A percentile compares a stretch with the other conserved stretches of the same genome.
Conservation (phyloP, 2,113 vertebrate species). For the Ctenomys sociabilis region DNA sequence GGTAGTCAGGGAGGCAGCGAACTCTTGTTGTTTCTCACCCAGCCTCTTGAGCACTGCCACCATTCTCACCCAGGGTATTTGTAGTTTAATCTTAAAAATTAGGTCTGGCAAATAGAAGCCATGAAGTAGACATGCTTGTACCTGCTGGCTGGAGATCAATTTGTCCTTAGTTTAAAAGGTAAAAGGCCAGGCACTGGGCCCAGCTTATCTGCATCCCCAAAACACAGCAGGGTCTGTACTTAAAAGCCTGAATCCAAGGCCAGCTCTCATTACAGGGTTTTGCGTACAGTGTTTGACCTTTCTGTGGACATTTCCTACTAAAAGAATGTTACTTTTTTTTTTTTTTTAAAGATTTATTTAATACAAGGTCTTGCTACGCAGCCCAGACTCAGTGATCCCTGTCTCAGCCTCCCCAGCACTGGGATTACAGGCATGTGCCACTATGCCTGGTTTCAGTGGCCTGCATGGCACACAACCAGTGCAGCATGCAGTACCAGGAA, state of each 20-base stretch:
- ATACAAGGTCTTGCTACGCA: too few species aligned
- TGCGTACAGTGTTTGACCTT: not conserved
- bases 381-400: too few species aligned
- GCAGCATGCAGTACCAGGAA: too few species aligned
- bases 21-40: not conserved
- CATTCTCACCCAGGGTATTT: not conserved
- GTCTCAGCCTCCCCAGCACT: too few species aligned
- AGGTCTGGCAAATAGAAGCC: not conserved
- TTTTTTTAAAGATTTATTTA: too few species aligned
- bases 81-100: not conserved
- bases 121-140: not conserved
- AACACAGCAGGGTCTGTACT: not conserved
- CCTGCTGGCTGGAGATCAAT: not conserved
- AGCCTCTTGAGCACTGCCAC: not conserved
- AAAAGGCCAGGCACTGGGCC: not conserved
- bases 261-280: not conserved
- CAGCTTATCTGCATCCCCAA: not conserved
- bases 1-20: not conserved
- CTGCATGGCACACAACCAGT: too few species aligned
- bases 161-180: slow-evolving; percentile 4
- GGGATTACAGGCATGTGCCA: too few species aligned
- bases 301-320: not conserved
- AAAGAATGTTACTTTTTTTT: too few species aligned
- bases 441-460: too few species aligned
- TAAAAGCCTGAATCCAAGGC: not conserved